These are phyloP conservation scores for Siniperca undulata DNA, from an alignment of 2,797 vertebrate genomes.

Conservation along the genomic window DNA sequence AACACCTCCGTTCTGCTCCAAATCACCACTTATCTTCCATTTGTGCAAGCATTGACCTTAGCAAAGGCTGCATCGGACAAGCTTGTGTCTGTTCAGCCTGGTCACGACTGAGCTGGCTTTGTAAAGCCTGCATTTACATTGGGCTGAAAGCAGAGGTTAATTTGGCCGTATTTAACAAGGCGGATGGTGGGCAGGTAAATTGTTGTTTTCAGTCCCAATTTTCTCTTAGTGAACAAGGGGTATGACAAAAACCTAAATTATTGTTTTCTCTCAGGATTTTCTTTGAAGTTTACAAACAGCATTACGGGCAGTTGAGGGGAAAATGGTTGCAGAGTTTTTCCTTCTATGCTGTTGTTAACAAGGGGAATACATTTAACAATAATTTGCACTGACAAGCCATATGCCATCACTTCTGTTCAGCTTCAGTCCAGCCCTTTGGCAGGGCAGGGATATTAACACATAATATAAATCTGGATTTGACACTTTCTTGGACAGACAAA, in stretches of 20 bases:
- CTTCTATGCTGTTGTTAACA: slow-evolving; percentile 21
- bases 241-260: slow-evolving; percentile 44
- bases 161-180: slow-evolving; percentile 36
- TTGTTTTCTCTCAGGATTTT: slow-evolving; percentile 43
- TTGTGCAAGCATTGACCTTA: slow-evolving; percentile 10
- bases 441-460: slow-evolving; percentile 1
- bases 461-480: slow-evolving; percentile 28
- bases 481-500: slow-evolving; percentile 28
- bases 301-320: not conserved
- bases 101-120: slow-evolving; percentile 12
- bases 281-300: slow-evolving; percentile 23
- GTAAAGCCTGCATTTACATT: not conserved
- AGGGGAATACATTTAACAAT: slow-evolving; percentile 38
- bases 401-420: slow-evolving; percentile 51
- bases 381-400: slow-evolving; percentile 49
- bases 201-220: slow-evolving; percentile 50
- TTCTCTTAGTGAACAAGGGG: not conserved
- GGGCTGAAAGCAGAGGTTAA: slow-evolving; percentile 24
- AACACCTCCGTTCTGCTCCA: not conserved
- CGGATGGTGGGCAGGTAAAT: slow-evolving; percentile 52
- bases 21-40: slow-evolving; percentile 27
- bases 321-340: not conserved
- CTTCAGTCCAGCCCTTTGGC: slow-evolving; percentile 18
- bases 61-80: not conserved
- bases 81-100: not conserved